A percentile compares a stretch with the other conserved stretches of the same genome.
These are phyloP conservation scores for Portevinia maculata DNA, from an alignment of 2,888 invertebrate genomes.

Conservation along the genomic window DNA sequence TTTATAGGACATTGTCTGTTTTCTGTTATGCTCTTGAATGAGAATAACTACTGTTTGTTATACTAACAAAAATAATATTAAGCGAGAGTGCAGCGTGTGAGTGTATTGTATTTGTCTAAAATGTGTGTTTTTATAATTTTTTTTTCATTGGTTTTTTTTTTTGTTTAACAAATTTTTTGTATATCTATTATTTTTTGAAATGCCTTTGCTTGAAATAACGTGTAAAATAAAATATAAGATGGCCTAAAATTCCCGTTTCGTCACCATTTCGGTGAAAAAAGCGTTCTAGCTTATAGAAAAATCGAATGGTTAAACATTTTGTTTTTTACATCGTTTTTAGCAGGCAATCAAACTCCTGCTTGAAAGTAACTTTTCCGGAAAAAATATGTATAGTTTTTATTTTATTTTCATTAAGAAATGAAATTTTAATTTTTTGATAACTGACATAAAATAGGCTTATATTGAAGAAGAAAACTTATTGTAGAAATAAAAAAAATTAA, in stretches of 20 bases:
- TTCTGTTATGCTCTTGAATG: conserved; percentile 35
- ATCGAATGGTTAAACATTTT: too few species aligned
- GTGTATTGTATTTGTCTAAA: conserved; percentile 72
- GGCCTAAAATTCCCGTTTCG: neutral
- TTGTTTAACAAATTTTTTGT: conserved; percentile 19
- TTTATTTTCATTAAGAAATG: conserved; percentile 26
- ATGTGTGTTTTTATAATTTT: conserved; percentile 53
- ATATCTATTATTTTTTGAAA: conserved; percentile 35
- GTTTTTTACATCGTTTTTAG: too few species aligned
- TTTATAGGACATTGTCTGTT: conserved; percentile 51
- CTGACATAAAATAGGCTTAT: conserved; percentile 54
- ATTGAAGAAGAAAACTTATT: conserved; percentile 48
- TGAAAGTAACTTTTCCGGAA: too few species aligned
- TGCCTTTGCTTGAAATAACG: conserved; percentile 20
- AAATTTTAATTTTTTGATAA: conserved; percentile 44
- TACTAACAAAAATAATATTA: conserved; percentile 64
- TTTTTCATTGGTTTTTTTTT: conserved; percentile 41
- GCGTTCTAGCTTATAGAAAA: neutral
- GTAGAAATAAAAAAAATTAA: conserved; percentile 56
- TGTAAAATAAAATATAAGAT: neutral
- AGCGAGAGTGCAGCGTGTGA: conserved; percentile 73
- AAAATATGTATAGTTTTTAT: conserved; percentile 12
- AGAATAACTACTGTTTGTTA: conserved; percentile 64
- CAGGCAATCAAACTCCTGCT: too few species aligned
- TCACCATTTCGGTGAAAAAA: neutral